These are phyloP conservation scores for Pocillopora verrucosa DNA, from an alignment of 64 coral and sea anemone genomes.

Conservation along the genomic window DNA sequence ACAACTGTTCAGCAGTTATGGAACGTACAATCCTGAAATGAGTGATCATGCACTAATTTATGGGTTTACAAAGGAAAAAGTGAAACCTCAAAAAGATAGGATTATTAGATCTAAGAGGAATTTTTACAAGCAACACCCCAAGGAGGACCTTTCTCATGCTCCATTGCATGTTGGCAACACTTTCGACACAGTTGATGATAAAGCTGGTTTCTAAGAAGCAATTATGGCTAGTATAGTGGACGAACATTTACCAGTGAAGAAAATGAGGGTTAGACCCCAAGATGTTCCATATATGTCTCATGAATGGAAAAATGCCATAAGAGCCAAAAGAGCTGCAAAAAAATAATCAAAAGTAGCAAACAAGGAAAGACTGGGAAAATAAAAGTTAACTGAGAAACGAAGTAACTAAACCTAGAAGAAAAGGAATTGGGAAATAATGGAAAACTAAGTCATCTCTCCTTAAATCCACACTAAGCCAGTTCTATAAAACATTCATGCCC, in stretches of 20 bases:
- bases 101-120: slow-evolving; percentile 29
- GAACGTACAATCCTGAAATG: slow-evolving; percentile 25
- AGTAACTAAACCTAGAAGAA: neutral
- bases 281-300: neutral
- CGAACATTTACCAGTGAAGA: slow-evolving; percentile 35
- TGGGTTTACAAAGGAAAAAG: slow-evolving; percentile 40
- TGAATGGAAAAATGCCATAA: slow-evolving; percentile 18
- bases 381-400: neutral
- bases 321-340: slow-evolving; percentile 43
- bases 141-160: slow-evolving; percentile 1
- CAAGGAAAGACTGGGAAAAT: slow-evolving; percentile 37
- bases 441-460: neutral
- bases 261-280: slow-evolving; percentile 27
- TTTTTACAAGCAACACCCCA: neutral
- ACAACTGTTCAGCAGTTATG: slow-evolving; percentile 35
- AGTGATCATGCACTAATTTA: slow-evolving; percentile 50
- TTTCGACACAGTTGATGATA: slow-evolving; percentile 32
- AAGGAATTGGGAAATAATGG: neutral
- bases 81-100: slow-evolving; percentile 25
- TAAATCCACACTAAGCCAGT: too few relatives aligned
- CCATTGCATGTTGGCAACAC: slow-evolving; percentile 37
- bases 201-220: slow-evolving; percentile 10
- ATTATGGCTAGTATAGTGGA: slow-evolving; percentile 20
- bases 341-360: slow-evolving; percentile 41
- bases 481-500: neutral